Evolutionary conservation across 35 echinoderm and acorn worm genomes (phyloP), one percentile per base, ranked within the genome.

Genomic region (Ophiothrix spiculata): DNA sequence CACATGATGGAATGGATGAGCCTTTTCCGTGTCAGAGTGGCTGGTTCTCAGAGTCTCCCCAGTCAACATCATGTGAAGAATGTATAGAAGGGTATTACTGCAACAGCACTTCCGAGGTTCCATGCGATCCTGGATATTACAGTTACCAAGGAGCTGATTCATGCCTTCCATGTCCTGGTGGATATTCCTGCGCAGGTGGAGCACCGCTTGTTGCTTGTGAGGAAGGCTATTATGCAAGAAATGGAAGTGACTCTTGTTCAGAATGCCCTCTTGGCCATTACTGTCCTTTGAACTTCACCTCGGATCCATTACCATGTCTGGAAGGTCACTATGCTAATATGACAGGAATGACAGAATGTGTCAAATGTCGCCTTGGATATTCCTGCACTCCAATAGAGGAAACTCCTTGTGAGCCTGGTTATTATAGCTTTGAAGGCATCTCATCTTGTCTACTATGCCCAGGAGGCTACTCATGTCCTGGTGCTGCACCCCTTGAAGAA

Each of bases 11-110:
- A 60, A 90, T 83, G 45, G 79, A 39, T 25, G 91, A 93, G 39
- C 81, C 86, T 35, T 77, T 90, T 0, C 21, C 64, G 19, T 97
- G 94, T 45, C 80, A 87, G 32, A 79, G 78, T 86, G 94, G 93
- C 64, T 81, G 63, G 78, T 78, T 36, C 39, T 56, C 54, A 31
- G 79, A 80, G 32, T 36, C 46, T 10, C 17, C 23, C 12, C 83
- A 88, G 37, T 32, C 56, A 10, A 35, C 16, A 1, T 39, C 88
- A 11, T 98, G 95, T 69, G 37, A 39, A 25, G 56, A 85, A 36
- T 98, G 95, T 64, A 81, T 75, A 6, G 82, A 31, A 39, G 91
- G 91, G 10, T 87, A 88, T 77, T 98, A 94, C 75, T 98, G 95
- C 81, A 91, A 85, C 21, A 64, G 81, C 3, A 86, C 81, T 11